Percentiles rank a stretch among this genome's conserved stretches.
Evolutionary conservation across 2,888 invertebrate genomes (phyloP).

Genomic region (Myathropa florea): DNA sequence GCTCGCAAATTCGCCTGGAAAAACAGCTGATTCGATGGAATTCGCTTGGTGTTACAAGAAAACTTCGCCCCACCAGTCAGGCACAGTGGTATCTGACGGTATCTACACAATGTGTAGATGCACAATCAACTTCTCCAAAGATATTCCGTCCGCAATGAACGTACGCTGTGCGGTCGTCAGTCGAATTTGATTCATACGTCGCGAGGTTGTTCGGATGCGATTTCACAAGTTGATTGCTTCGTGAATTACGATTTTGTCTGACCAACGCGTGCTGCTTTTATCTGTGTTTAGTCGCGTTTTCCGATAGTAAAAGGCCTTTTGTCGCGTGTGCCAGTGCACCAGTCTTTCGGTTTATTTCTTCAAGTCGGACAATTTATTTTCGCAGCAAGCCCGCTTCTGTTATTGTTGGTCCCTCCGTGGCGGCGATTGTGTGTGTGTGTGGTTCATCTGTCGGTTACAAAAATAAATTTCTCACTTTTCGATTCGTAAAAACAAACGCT

Average conservation of each 20-base stretch:
- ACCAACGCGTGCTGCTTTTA: background rate
- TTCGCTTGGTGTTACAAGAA: conserved; percentile 44
- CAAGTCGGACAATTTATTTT: conserved; percentile 22
- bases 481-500: conserved; percentile 30
- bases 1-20: conserved; percentile 46
- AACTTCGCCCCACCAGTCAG: conserved; percentile 37
- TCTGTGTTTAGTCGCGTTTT: background rate
- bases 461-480: conserved; percentile 41
- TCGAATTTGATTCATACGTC: conserved; percentile 61
- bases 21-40: conserved; percentile 47
- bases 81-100: conserved; percentile 16
- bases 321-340: conserved; percentile 7
- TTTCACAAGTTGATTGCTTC: conserved; percentile 17
- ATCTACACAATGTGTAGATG: conserved; percentile 61
- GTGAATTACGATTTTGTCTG: conserved; percentile 18
- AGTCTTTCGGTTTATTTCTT: conserved; percentile 31
- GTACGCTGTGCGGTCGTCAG: conserved; percentile 32
- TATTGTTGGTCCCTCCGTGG: background rate
- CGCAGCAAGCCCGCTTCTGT: background rate
- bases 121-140: conserved; percentile 27
- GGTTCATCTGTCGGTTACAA: conserved; percentile 27
- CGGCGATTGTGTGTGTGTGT: background rate
- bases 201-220: conserved; percentile 40
- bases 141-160: conserved; percentile 26
- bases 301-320: background rate